Percentiles rank a stretch among this genome's conserved stretches.
Conservation (phyloP, 2,888 invertebrate species). For the Mesodorylaimus sp. region DNA sequence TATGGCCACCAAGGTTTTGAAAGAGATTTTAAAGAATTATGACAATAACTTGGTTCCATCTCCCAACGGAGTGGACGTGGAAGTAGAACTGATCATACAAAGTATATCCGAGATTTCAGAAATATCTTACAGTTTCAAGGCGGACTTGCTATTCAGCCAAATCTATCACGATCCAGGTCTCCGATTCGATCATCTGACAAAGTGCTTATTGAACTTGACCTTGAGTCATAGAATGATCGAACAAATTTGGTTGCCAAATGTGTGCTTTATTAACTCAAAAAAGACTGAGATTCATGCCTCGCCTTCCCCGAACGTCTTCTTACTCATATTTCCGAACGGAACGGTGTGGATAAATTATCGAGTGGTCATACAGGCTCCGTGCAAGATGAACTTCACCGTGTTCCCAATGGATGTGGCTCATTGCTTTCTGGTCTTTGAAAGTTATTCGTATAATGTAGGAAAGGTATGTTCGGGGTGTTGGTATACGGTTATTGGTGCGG, state of each 20-base stretch:
- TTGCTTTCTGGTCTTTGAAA: slow-evolving; percentile 25
- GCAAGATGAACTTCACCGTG: slow-evolving; percentile 24
- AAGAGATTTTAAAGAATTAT: slow-evolving; percentile 17
- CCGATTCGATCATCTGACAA: background rate
- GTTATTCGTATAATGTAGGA: slow-evolving; percentile 27
- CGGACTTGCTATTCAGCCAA: slow-evolving; percentile 27
- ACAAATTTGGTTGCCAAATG: slow-evolving; percentile 12
- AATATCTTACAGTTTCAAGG: slow-evolving; percentile 18
- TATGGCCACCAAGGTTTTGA: too few relatives aligned
- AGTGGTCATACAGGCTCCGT: slow-evolving; percentile 25
- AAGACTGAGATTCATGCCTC: slow-evolving; percentile 19
- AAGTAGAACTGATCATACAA: slow-evolving; percentile 21
- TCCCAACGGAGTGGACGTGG: slow-evolving; percentile 27
- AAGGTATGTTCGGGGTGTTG: slow-evolving; percentile 14
- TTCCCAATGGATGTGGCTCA: slow-evolving; percentile 9
- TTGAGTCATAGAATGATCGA: slow-evolving; percentile 19
- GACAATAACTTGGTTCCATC: slow-evolving; percentile 26
- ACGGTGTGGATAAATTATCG: slow-evolving; percentile 18
- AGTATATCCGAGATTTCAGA: slow-evolving; percentile 13
- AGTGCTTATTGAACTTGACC: slow-evolving; percentile 25
- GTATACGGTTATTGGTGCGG: too few relatives aligned
- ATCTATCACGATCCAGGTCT: slow-evolving; percentile 28
- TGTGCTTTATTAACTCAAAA: slow-evolving; percentile 10
- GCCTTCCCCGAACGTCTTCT: slow-evolving; percentile 27
- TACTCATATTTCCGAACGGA: slow-evolving; percentile 28